A percentile compares a stretch with the other conserved stretches of the same genome.
Conservation (phyloP, 2,797 vertebrate species). For the Apogon hyalosoma region DNA sequence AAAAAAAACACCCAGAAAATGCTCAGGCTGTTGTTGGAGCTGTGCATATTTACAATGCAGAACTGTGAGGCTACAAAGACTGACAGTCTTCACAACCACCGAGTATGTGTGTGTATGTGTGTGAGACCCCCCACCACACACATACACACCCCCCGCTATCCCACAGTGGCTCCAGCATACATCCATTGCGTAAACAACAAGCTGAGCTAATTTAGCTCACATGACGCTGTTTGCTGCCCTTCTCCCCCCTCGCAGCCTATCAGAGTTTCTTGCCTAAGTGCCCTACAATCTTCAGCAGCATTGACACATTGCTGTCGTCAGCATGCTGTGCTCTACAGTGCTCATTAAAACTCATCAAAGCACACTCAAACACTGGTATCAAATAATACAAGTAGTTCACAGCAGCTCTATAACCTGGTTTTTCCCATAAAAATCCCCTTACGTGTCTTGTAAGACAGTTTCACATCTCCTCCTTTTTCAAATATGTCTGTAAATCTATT, state of each 20-base stretch:
- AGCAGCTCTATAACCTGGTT: slow-evolving; percentile 18
- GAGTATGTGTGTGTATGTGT: slow-evolving; percentile 23
- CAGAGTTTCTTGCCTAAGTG: slow-evolving; percentile 36
- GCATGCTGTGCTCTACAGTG: slow-evolving; percentile 19
- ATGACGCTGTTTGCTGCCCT: slow-evolving; percentile 53
- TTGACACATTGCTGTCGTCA: slow-evolving; percentile 44
- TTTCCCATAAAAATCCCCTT: slow-evolving; percentile 31
- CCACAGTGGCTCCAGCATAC: slow-evolving; percentile 67
- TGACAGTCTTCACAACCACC: slow-evolving; percentile 58
- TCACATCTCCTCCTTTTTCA: slow-evolving; percentile 1
- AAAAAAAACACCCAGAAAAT: slow-evolving; percentile 9
- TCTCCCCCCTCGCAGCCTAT: slow-evolving; percentile 24
- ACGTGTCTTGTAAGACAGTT: not conserved
- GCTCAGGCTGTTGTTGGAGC: slow-evolving; percentile 35
- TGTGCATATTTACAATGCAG: slow-evolving; percentile 55
- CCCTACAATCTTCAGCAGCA: slow-evolving; percentile 42
- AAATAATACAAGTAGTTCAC: slow-evolving; percentile 9
- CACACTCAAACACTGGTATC: slow-evolving; percentile 13
- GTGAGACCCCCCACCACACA: slow-evolving; percentile 23
- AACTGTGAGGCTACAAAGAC: slow-evolving; percentile 46
- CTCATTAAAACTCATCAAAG: slow-evolving; percentile 51
- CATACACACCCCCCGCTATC: slow-evolving; percentile 47
- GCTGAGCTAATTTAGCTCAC: slow-evolving; percentile 79
- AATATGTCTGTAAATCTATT: not conserved
- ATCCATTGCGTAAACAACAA: slow-evolving; percentile 78